These are phyloP conservation scores for Tragelaphus buxtoni DNA, from an alignment of 2,113 vertebrate genomes.

Conservation along the genomic window DNA sequence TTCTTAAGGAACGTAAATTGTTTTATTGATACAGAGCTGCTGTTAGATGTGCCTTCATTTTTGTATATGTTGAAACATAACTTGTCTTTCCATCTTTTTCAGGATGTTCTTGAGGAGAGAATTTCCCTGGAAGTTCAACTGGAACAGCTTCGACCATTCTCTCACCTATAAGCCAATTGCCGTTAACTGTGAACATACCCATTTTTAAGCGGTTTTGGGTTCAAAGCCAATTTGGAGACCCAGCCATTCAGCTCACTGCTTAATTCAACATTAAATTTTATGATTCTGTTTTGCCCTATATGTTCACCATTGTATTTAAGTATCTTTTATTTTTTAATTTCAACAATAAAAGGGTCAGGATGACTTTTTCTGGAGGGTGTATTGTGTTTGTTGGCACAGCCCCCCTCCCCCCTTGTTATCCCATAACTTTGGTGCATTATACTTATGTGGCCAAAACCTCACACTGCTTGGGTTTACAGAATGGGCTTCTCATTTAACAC, in stretches of 20 bases:
- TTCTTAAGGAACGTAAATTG: conserved; percentile 2
- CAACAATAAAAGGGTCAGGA: conserved; percentile 79
- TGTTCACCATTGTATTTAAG: conserved; percentile 85
- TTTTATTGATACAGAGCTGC: not conserved
- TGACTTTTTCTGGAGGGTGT: conserved; percentile 73
- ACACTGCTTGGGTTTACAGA: conserved; percentile 57
- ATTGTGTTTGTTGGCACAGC: conserved; percentile 71
- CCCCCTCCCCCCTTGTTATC: conserved; percentile 15
- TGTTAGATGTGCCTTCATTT: not conserved
- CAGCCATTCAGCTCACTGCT: conserved; percentile 82
- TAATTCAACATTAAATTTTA: conserved; percentile 81
- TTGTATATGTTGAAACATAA: not conserved
- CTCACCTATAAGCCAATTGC: conserved; percentile 92
- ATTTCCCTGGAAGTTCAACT: conserved; percentile 99
- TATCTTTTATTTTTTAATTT: conserved; percentile 84
- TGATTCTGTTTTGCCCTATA: conserved; percentile 81
- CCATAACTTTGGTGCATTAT: not conserved
- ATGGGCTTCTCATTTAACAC: conserved; percentile 46
- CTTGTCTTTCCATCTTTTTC: conserved; percentile 68
- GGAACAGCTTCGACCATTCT: conserved; percentile 99
- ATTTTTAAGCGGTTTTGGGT: conserved; percentile 81
- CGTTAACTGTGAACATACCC: conserved; percentile 85
- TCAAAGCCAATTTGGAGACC: conserved; percentile 84
- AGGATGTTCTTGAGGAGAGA: conserved; percentile 99
- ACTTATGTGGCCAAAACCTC: conserved; percentile 62